Conservation (phyloP, 2,888 invertebrate species). For the Aproaerema taeniolella region DNA sequence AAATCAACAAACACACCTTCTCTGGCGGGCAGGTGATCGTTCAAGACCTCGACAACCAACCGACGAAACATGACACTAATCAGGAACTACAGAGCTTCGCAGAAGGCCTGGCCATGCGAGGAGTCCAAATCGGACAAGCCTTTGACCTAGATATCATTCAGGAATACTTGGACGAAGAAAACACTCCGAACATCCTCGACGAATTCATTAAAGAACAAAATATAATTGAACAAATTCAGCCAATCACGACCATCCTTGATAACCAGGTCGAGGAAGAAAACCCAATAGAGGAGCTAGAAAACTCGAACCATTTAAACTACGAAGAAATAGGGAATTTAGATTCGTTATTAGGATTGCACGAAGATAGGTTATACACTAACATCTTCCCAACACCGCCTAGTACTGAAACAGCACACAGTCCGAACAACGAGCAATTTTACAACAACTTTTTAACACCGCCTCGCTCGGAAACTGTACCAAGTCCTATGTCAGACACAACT, state of each 20-base stretch:
- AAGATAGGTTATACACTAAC: neutral
- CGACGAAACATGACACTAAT: neutral
- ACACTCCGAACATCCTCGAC: conserved; percentile 19
- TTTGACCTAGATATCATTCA: conserved; percentile 29
- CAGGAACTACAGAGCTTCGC: neutral
- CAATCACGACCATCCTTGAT: conserved; percentile 12
- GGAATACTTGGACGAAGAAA: conserved; percentile 38
- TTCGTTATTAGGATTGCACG: neutral
- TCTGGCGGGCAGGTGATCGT: conserved; percentile 56
- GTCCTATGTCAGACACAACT: conserved; percentile 43
- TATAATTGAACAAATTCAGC: conserved; percentile 5
- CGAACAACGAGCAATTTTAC: conserved; percentile 6
- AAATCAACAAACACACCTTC: conserved; percentile 48
- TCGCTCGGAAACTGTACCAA: conserved; percentile 44
- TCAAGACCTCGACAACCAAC: neutral
- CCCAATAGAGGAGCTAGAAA: conserved; percentile 30
- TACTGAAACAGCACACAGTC: neutral
- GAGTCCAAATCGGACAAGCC: conserved; percentile 24
- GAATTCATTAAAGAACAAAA: conserved; percentile 25
- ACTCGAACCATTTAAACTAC: conserved; percentile 23
- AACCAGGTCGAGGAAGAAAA: conserved; percentile 18
- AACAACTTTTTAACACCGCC: conserved; percentile 49
- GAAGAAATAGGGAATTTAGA: conserved; percentile 25
- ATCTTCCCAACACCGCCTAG: conserved; percentile 6
- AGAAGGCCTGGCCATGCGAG: conserved; percentile 34